A percentile compares a stretch with the other conserved stretches of the same genome.
These are phyloP conservation scores for Phasia obesa DNA, from an alignment of 2,888 invertebrate species.

Conservation along the genomic window DNA sequence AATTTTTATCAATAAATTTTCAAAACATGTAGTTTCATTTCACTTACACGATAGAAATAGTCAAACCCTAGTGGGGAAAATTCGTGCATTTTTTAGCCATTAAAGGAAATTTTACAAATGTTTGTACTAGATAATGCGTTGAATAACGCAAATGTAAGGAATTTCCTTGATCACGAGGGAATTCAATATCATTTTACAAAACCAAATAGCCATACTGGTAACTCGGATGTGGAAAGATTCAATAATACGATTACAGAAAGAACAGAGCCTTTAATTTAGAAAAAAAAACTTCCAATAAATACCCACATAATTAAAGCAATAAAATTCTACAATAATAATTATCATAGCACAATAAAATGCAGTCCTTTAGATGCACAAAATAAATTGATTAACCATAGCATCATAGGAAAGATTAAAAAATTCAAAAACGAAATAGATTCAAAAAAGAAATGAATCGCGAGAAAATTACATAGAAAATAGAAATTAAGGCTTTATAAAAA, in stretches of 20 bases:
- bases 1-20: constrained; percentile 12
- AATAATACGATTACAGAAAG: constrained; percentile 4
- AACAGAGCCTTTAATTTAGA: constrained; percentile 13
- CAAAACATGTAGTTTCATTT: constrained; percentile 19
- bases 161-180: constrained; percentile 5
- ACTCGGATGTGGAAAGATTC: constrained; percentile 14
- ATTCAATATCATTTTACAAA: constrained; percentile 18
- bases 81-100: too few species aligned
- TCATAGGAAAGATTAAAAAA: constrained; percentile 3
- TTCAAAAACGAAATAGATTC: not conserved
- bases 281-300: constrained; percentile 1
- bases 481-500: not conserved
- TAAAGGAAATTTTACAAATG: too few species aligned
- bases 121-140: constrained; percentile 19
- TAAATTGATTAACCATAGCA: constrained; percentile 13
- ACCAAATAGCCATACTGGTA: not conserved
- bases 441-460: not conserved
- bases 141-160: not conserved
- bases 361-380: constrained; percentile 14
- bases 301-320: constrained; percentile 15
- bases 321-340: constrained; percentile 8
- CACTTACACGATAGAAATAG: constrained; percentile 37
- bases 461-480: not conserved
- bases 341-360: constrained; percentile 15
- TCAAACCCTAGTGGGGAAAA: too few species aligned